A percentile compares a stretch with the other conserved stretches of the same genome.
These are phyloP conservation scores for Halichoerus grypus DNA, from an alignment of 2,113 vertebrate genomes.

Conservation along the genomic window DNA sequence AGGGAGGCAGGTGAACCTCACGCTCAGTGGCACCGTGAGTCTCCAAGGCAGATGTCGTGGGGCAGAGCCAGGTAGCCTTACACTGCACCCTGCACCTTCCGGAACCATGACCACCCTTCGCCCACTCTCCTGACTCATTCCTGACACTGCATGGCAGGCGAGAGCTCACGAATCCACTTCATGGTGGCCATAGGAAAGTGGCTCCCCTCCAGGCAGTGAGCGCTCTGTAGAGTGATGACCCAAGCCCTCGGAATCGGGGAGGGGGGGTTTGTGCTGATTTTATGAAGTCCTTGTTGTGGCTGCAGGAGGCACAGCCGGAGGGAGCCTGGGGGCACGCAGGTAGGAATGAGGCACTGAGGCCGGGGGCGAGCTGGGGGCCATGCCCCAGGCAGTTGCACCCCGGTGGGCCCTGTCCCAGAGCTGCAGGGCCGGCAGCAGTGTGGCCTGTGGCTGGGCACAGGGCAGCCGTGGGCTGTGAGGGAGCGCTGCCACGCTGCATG, in stretches of 20 bases:
- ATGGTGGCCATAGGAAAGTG: background rate
- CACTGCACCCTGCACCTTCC: background rate
- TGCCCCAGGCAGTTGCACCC: background rate
- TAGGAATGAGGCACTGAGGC: background rate
- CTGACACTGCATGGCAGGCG: background rate
- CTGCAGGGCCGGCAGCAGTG: background rate
- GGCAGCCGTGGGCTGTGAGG: background rate
- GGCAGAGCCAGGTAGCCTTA: background rate
- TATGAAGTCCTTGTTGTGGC: background rate
- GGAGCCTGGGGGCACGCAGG: too few species aligned
- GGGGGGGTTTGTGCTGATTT: background rate
- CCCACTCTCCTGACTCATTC: background rate
- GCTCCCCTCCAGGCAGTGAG: background rate
- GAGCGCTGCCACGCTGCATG: background rate
- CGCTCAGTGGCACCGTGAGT: fast-evolving
- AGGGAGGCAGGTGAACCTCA: background rate
- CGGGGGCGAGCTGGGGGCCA: fast-evolving
- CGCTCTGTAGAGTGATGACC: background rate
- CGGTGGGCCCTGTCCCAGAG: background rate
- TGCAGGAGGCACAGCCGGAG: background rate
- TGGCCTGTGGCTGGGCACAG: background rate
- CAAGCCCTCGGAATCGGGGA: background rate
- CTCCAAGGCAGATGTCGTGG: background rate
- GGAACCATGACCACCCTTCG: background rate
- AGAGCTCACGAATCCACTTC: background rate